phyloP scores from a whole-genome alignment of 1,140 invertebrate genomes.

The Archegozetes longisetosus region DNA sequence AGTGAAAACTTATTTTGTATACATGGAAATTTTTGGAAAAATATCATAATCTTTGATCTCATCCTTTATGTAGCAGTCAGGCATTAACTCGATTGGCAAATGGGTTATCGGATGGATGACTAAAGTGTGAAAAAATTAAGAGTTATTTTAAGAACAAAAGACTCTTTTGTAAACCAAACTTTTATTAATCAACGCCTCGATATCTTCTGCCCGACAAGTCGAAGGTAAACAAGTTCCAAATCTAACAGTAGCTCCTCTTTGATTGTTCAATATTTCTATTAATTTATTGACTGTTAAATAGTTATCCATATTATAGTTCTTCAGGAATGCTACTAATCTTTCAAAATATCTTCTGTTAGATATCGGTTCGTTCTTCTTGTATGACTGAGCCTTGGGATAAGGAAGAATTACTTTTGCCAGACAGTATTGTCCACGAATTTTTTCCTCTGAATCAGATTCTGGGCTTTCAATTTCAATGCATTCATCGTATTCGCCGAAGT shows the following conservation, averaged over 20 bases:
- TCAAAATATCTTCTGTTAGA: background rate
- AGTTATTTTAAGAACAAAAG: background rate
- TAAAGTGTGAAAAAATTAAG: background rate
- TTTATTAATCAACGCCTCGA: slow-evolving; percentile 14
- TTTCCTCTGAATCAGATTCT: background rate
- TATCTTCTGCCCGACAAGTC: slow-evolving; percentile 16
- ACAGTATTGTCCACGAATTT: slow-evolving; percentile 9
- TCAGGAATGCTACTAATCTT: background rate
- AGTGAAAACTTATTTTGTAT: background rate
- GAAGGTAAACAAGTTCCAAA: slow-evolving; percentile 20
- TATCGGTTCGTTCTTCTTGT: background rate
- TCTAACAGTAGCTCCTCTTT: slow-evolving; percentile 11
- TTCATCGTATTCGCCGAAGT: slow-evolving; percentile 24
- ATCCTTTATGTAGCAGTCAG: background rate
- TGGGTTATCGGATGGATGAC: slow-evolving; percentile 6
- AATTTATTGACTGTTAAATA: slow-evolving; percentile 10
- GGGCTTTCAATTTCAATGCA: slow-evolving; percentile 17
- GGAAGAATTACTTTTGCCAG: slow-evolving; percentile 10
- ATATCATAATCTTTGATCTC: too few species aligned
- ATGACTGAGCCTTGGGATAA: background rate
- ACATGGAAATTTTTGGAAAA: background rate
- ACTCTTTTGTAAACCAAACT: background rate
- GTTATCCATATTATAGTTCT: slow-evolving; percentile 8
- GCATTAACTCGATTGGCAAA: slow-evolving; percentile 4
- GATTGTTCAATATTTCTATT: slow-evolving; percentile 9